phyloP scores from a whole-genome alignment of 23 tunicate species.

The Trididemnum nubilum region DNA sequence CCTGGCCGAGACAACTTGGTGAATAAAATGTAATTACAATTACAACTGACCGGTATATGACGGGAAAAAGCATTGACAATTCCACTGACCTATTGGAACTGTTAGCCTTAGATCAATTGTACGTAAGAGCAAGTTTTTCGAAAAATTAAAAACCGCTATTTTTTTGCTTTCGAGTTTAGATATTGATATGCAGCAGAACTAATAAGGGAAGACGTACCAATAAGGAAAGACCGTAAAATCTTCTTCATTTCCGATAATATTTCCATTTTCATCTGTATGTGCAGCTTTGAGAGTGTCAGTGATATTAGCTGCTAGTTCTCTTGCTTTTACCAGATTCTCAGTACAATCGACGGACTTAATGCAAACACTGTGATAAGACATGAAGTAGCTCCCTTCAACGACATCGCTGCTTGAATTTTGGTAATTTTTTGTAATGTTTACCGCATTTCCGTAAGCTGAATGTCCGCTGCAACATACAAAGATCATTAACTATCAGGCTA shows the following conservation, averaged over 20 bases:
- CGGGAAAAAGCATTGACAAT: too few relatives aligned
- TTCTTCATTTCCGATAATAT: constrained; percentile 49
- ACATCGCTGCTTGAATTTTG: background rate
- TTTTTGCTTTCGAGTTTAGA: too few relatives aligned
- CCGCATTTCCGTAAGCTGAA: constrained; percentile 94
- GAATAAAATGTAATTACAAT: too few relatives aligned
- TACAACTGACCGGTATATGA: too few relatives aligned
- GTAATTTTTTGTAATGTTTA: constrained; percentile 49
- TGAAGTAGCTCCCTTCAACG: constrained; percentile 73
- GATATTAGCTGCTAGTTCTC: constrained; percentile 83
- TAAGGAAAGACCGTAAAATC: constrained; percentile 84
- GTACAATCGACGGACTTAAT: constrained; percentile 95
- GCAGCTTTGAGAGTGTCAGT: constrained; percentile 54
- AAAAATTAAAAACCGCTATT: too few relatives aligned
- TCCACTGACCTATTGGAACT: too few relatives aligned
- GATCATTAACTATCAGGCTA: background rate
- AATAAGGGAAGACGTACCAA: constrained; percentile 58
- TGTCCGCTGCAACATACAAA: constrained; percentile 82
- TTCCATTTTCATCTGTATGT: constrained; percentile 31
- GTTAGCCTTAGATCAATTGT: too few relatives aligned
- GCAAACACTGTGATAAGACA: constrained; percentile 96
- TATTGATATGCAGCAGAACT: too few relatives aligned
- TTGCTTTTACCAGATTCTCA: constrained; percentile 75
- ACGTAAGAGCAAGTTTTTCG: too few relatives aligned
- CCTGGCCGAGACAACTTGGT: too few relatives aligned